Conservation (phyloP, 2,888 invertebrate genomes). For the Trichopria drosophilae region DNA sequence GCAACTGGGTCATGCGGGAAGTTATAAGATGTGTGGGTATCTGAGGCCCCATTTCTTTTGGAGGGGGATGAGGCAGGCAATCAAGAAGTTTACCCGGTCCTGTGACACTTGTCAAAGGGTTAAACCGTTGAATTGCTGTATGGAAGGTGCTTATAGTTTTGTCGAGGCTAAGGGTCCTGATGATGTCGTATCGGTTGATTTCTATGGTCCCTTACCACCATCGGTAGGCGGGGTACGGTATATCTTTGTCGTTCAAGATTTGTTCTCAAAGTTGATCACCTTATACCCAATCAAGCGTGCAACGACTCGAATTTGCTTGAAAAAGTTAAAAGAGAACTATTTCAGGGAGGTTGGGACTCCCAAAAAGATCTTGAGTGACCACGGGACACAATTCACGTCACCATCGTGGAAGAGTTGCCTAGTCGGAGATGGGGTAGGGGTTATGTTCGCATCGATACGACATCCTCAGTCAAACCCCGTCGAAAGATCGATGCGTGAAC, state of each 20-base stretch:
- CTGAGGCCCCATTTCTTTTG: no score
- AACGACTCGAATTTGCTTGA: neutral
- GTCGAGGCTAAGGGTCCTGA: neutral
- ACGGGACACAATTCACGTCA: no score
- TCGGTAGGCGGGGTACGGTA: neutral
- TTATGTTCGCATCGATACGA: no score
- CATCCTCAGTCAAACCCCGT: neutral
- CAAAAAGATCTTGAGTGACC: no score
- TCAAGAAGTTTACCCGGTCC: neutral
- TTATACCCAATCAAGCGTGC: slow-evolving; percentile 2
- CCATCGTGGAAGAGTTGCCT: neutral
- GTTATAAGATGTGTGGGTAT: no score
- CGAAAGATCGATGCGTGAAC: slow-evolving; percentile 4
- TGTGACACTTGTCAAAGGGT: no score
- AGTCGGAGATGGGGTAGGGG: neutral
- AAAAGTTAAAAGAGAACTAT: slow-evolving; percentile 2
- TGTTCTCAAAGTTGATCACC: slow-evolving; percentile 4
- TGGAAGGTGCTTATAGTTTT: slow-evolving; percentile 6
- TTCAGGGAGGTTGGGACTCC: neutral
- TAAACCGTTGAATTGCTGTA: no score
- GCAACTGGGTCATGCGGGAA: no score
- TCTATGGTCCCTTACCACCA: neutral
- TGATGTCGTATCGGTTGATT: slow-evolving; percentile 7
- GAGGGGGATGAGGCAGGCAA: neutral
- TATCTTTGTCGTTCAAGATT: neutral